Evolutionary conservation across 2,888 invertebrate genomes (phyloP).

Genomic region (Adineta ricciae): DNA sequence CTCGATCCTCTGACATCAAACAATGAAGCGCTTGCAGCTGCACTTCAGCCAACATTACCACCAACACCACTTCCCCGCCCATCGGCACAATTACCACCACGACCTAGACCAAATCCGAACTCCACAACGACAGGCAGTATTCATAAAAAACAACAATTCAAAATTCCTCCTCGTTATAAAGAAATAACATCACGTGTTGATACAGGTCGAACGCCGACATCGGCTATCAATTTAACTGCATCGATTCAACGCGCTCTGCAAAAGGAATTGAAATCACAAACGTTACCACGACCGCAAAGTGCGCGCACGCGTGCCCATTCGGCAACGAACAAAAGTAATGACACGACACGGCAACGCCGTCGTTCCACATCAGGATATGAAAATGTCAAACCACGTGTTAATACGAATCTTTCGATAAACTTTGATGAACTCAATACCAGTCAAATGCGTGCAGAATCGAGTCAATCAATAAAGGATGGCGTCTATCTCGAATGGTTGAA

Average conservation of each 20-base stretch:
- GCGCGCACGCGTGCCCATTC: not conserved
- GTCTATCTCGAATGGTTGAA: not conserved
- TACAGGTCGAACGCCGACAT: not conserved
- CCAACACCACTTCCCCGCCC: not conserved
- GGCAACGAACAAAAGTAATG: not conserved
- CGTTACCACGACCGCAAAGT: not conserved
- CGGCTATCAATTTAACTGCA: not conserved
- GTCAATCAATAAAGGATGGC: not conserved
- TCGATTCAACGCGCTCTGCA: not conserved
- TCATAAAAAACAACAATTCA: not conserved
- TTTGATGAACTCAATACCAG: not conserved
- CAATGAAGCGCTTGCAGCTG: not conserved
- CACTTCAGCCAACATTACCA: not conserved
- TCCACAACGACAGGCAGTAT: not conserved
- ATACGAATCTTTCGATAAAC: constrained; percentile 8
- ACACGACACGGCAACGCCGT: not conserved
- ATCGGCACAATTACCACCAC: not conserved
- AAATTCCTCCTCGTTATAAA: not conserved
- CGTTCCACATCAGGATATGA: not conserved
- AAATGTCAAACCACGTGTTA: not conserved
- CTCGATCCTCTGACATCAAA: not conserved
- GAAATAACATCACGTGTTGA: not conserved
- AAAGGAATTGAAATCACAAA: not conserved
- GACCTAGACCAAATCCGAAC: not conserved
- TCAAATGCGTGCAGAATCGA: not conserved